Conservation (phyloP, 2,113 vertebrate species). For the Petromus typicus region DNA sequence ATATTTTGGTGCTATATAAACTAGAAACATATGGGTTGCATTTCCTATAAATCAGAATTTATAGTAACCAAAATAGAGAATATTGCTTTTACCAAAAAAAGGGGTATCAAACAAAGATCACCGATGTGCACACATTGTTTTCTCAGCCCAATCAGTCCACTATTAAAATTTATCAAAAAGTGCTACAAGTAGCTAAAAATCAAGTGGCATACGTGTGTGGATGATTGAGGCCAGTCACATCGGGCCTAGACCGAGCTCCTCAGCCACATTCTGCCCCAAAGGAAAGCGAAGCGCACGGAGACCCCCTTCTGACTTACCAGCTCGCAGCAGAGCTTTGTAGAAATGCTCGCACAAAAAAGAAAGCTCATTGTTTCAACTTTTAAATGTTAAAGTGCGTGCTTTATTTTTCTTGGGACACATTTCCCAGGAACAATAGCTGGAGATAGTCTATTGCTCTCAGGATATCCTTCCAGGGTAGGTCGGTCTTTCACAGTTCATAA, state of each 20-base stretch:
- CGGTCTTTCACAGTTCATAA: conserved; percentile 53
- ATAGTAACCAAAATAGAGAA: conserved; percentile 42
- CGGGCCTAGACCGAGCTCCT: background rate
- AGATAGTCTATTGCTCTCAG: conserved; percentile 65
- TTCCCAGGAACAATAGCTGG: conserved; percentile 64
- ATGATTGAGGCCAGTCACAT: background rate
- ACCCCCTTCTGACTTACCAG: conserved; percentile 40
- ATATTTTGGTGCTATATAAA: conserved; percentile 42
- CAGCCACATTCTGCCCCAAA: background rate
- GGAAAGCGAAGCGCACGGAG: background rate
- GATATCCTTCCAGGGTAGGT: conserved; percentile 55
- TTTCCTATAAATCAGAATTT: background rate
- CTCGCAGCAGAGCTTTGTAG: conserved; percentile 45
- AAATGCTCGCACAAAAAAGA: conserved; percentile 54
- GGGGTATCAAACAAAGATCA: background rate
- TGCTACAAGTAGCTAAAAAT: background rate
- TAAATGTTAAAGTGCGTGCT: conserved; percentile 34
- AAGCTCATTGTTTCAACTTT: conserved; percentile 72
- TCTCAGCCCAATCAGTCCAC: background rate
- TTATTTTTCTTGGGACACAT: conserved; percentile 53
- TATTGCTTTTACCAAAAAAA: conserved; percentile 11
- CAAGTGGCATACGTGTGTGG: background rate
- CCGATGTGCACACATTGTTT: background rate
- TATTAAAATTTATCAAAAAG: background rate
- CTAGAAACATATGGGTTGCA: conserved; percentile 50